A percentile compares a stretch with the other conserved stretches of the same genome.
Evolutionary conservation across 1,140 invertebrate species (phyloP).

Genomic region (Bombus sylvicola): DNA sequence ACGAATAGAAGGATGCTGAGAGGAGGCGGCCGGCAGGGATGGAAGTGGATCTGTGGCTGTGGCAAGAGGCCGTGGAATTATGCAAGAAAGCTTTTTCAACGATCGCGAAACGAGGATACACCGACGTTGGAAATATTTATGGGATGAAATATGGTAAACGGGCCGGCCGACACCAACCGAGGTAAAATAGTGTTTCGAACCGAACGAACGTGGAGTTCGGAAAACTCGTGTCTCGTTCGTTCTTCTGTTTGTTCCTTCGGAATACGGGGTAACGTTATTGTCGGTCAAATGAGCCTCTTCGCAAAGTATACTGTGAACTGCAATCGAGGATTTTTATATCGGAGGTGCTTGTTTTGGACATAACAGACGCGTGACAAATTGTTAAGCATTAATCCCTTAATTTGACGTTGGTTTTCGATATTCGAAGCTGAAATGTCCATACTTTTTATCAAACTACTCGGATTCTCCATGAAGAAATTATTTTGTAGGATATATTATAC

Average conservation of each 20-base stretch:
- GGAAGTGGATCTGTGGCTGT: slow-evolving; percentile 36
- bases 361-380: too few relatives aligned
- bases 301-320: background rate
- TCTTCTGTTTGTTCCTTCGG: too few relatives aligned
- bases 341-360: too few relatives aligned
- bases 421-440: too few relatives aligned
- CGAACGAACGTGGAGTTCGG: background rate
- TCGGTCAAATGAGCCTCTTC: too few relatives aligned
- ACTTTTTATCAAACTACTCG: too few relatives aligned
- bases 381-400: too few relatives aligned
- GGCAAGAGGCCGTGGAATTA: slow-evolving; percentile 32
- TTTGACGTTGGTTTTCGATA: too few relatives aligned
- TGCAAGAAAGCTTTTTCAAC: slow-evolving; percentile 40
- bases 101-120: slow-evolving; percentile 34
- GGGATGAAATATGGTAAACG: slow-evolving; percentile 34
- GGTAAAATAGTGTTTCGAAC: slow-evolving; percentile 31
- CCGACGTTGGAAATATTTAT: slow-evolving; percentile 25
- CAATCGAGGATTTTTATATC: too few relatives aligned
- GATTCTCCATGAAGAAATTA: too few relatives aligned
- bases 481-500: too few relatives aligned
- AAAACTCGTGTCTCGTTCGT: background rate
- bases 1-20: slow-evolving; percentile 35
- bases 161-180: slow-evolving; percentile 21
- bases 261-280: background rate
- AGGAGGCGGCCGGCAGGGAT: slow-evolving; percentile 17